Evolutionary conservation across 1,140 invertebrate species (phyloP).

Genomic region (Notospermus geniculatus): DNA sequence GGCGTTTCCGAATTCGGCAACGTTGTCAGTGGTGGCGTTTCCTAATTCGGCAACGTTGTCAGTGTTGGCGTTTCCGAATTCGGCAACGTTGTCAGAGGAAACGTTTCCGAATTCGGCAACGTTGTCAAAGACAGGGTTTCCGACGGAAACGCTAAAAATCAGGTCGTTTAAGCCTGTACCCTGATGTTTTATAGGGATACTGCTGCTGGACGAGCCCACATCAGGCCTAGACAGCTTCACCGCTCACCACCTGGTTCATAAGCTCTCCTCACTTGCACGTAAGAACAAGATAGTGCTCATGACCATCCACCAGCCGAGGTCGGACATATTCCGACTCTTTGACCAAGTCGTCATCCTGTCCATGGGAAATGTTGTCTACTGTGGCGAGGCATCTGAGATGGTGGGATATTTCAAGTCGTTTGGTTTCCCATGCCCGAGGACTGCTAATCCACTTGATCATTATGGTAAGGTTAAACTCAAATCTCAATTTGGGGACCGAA

Average conservation of each 20-base stretch:
- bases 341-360: constrained; percentile 33
- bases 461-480: constrained; percentile 42
- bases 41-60: no score
- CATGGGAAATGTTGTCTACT: constrained; percentile 32
- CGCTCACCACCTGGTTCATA: constrained; percentile 34
- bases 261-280: constrained; percentile 31
- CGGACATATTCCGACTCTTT: constrained; percentile 40
- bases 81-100: no score
- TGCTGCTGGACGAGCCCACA: constrained; percentile 44
- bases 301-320: constrained; percentile 44
- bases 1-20: no score
- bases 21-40: no score
- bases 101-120: no score
- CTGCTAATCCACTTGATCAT: constrained; percentile 38
- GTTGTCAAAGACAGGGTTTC: no score
- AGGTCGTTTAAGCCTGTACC: no score
- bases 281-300: constrained; percentile 39
- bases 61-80: no score
- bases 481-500: background rate
- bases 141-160: no score
- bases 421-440: constrained; percentile 35
- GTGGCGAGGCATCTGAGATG: constrained; percentile 26
- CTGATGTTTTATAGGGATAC: no score
- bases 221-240: constrained; percentile 43
- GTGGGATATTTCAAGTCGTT: constrained; percentile 36